A percentile compares a stretch with the other conserved stretches of the same genome.
These are phyloP conservation scores for Neoarius graeffei DNA, from an alignment of 2,113 vertebrate genomes.

Conservation along the genomic window DNA sequence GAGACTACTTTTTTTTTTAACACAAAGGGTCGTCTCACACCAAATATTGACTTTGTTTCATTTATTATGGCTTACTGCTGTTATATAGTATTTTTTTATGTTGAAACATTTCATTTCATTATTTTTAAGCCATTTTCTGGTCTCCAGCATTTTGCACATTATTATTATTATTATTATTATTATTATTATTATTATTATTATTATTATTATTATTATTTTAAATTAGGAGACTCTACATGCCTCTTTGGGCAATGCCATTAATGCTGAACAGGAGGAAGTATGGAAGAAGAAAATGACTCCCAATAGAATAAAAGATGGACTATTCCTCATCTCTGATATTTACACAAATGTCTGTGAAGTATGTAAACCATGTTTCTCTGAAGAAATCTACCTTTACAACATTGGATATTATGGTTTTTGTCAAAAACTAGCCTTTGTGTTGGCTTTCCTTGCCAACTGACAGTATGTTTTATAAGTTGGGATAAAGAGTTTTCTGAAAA, in stretches of 20 bases:
- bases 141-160: too few relatives aligned
- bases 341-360: slow-evolving; percentile 42
- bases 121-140: too few relatives aligned
- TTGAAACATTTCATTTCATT: too few relatives aligned
- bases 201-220: slow-evolving; percentile 8
- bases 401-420: background rate
- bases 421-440: background rate
- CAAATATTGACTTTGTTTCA: too few relatives aligned
- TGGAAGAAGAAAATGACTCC: slow-evolving; percentile 42
- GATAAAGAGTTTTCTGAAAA: background rate
- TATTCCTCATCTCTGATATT: slow-evolving; percentile 29
- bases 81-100: too few relatives aligned
- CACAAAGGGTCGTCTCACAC: too few relatives aligned
- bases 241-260: slow-evolving; percentile 32
- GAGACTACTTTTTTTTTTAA: too few relatives aligned
- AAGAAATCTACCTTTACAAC: background rate
- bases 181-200: too few relatives aligned
- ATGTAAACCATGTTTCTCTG: background rate
- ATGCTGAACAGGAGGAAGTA: slow-evolving; percentile 12
- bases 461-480: background rate
- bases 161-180: too few relatives aligned
- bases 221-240: slow-evolving; percentile 37
- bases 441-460: background rate
- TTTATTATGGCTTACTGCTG: too few relatives aligned
- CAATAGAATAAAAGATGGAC: slow-evolving; percentile 4